These are phyloP conservation scores for Nycticryphes semicollaris DNA, from an alignment of 2,113 vertebrate species.

Conservation along the genomic window DNA sequence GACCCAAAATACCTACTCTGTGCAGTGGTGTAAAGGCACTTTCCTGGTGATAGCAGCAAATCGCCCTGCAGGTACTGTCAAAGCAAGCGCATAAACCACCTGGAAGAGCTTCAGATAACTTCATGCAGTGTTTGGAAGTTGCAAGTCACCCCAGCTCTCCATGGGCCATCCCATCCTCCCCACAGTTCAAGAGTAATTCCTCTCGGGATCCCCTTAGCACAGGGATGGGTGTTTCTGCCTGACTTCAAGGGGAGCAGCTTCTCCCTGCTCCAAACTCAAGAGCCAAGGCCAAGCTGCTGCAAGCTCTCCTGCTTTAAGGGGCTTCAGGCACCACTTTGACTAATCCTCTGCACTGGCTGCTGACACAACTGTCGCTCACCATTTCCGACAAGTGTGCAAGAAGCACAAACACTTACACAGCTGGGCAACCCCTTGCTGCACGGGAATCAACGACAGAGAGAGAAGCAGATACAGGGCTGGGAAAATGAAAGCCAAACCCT, in stretches of 20 bases:
- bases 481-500: not conserved
- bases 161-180: not conserved
- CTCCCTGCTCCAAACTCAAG: not conserved
- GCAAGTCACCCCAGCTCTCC: not conserved
- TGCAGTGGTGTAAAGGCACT: not conserved
- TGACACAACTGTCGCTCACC: not conserved
- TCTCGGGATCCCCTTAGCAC: rapidly evolving
- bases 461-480: not conserved
- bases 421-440: not conserved
- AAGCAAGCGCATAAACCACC: not conserved
- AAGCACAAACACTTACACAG: not conserved
- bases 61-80: not conserved
- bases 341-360: not conserved
- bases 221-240: not conserved
- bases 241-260: not conserved
- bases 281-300: not conserved
- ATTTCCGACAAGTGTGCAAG: not conserved
- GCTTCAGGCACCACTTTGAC: not conserved
- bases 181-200: not conserved
- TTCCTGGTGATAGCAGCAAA: not conserved
- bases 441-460: not conserved
- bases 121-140: not conserved
- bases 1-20: not conserved
- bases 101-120: not conserved
- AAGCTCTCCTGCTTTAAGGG: not conserved